Evolutionary conservation across 2,797 vertebrate genomes (phyloP).

Genomic region (Dicrostonyx torquatus): DNA sequence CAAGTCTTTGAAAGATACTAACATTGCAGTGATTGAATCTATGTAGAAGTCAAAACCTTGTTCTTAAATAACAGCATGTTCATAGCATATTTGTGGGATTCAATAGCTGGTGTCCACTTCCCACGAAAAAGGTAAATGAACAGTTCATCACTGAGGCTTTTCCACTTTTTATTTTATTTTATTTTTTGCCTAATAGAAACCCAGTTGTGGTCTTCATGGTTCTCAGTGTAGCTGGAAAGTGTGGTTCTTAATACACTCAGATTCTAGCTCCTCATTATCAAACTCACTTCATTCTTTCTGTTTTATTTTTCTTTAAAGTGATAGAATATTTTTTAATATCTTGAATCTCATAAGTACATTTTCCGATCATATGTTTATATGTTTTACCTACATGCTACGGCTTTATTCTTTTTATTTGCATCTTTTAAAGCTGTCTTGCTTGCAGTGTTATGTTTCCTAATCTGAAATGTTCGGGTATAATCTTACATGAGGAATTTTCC

Average conservation of each 20-base stretch:
- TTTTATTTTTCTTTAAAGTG: slow-evolving; percentile 47
- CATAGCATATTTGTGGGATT: background rate
- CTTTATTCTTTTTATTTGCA: slow-evolving; percentile 33
- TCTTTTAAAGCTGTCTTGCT: slow-evolving; percentile 16
- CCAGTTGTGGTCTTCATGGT: background rate
- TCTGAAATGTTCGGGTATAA: slow-evolving; percentile 28
- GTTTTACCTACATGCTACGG: background rate
- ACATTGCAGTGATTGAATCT: slow-evolving; percentile 19
- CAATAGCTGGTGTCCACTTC: background rate
- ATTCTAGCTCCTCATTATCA: slow-evolving; percentile 22
- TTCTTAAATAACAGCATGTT: slow-evolving; percentile 29
- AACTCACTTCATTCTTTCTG: background rate
- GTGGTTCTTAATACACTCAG: background rate
- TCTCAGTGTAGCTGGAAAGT: background rate
- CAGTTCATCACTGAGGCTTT: background rate
- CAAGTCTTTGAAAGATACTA: slow-evolving; percentile 52
- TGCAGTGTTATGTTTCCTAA: background rate
- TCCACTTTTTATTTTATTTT: background rate
- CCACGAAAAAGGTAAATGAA: background rate
- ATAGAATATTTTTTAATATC: slow-evolving; percentile 21
- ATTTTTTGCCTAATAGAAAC: slow-evolving; percentile 8
- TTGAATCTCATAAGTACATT: background rate
- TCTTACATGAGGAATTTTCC: background rate
- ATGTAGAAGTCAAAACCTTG: slow-evolving; percentile 26
- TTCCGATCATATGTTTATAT: background rate